A percentile compares a stretch with the other conserved stretches of the same genome.
Conservation (phyloP, 37 sponge, comb jelly and placozoan species). For the Eunapius fragilis region DNA sequence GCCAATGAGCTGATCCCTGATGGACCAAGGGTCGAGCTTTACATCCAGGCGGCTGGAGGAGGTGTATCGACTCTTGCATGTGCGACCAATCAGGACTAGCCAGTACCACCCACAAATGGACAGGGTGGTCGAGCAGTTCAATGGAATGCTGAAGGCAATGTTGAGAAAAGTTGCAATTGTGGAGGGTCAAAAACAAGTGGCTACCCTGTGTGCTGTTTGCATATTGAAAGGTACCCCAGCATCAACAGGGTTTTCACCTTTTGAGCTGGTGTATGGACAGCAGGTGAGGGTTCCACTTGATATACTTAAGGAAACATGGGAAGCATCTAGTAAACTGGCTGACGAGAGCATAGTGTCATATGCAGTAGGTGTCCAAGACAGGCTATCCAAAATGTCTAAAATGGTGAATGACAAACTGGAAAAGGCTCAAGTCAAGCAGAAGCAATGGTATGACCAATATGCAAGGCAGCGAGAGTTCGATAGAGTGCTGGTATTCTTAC, state of each 20-base stretch:
- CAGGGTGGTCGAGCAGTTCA: conserved; percentile 46
- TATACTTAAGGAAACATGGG: conserved; percentile 29
- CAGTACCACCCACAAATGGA: conserved; percentile 49
- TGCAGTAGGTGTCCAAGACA: conserved; percentile 18
- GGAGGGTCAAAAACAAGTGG: conserved; percentile 7
- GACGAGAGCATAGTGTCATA: conserved; percentile 33
- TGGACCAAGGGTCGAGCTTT: conserved; percentile 29
- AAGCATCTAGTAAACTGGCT: background rate
- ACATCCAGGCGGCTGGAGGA: conserved; percentile 23
- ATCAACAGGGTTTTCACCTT: conserved; percentile 42
- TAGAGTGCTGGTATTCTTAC: conserved; percentile 35
- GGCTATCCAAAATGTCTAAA: conserved; percentile 11
- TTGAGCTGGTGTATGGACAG: conserved; percentile 35
- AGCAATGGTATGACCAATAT: conserved; percentile 35
- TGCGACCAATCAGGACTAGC: conserved; percentile 22
- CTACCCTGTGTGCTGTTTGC: conserved; percentile 34
- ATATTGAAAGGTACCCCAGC: conserved; percentile 41
- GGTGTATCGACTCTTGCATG: conserved; percentile 15
- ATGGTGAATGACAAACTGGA: conserved; percentile 16
- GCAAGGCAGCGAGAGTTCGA: conserved; percentile 28
- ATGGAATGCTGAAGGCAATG: conserved; percentile 32
- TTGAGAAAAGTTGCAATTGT: background rate
- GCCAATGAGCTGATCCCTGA: conserved; percentile 15
- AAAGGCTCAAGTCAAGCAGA: conserved; percentile 33
- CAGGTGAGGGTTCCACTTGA: conserved; percentile 31